These are phyloP conservation scores for Oryzias sinensis DNA, from an alignment of 2,797 vertebrate genomes.

Conservation along the genomic window DNA sequence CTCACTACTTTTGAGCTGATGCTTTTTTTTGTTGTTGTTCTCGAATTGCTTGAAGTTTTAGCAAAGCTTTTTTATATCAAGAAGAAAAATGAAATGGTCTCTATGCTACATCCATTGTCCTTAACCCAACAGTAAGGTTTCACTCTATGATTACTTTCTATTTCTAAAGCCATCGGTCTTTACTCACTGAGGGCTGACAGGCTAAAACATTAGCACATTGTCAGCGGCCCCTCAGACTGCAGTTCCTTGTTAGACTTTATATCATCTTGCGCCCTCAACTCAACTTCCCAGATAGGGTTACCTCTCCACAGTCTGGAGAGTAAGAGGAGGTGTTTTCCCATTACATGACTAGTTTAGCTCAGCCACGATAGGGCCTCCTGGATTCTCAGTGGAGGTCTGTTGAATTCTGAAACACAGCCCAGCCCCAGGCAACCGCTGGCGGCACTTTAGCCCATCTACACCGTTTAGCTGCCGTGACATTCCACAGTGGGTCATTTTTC, in stretches of 20 bases:
- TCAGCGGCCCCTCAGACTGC: slow-evolving; percentile 59
- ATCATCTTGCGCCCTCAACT: slow-evolving; percentile 43
- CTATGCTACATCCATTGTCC: slow-evolving; percentile 53
- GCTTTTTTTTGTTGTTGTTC: slow-evolving; percentile 7
- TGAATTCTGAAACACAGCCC: slow-evolving; percentile 63
- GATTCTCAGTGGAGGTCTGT: slow-evolving; percentile 51
- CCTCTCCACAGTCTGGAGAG: slow-evolving; percentile 39
- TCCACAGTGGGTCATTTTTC: slow-evolving; percentile 46
- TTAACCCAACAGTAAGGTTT: slow-evolving; percentile 51
- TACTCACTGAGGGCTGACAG: slow-evolving; percentile 59
- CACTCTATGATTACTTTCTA: slow-evolving; percentile 66
- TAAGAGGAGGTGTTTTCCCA: slow-evolving; percentile 54
- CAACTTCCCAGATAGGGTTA: slow-evolving; percentile 54
- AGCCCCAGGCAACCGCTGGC: slow-evolving; percentile 53
- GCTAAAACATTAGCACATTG: slow-evolving; percentile 70
- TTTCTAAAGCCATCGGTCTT: slow-evolving; percentile 69
- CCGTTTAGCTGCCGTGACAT: slow-evolving; percentile 34
- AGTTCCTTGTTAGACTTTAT: slow-evolving; percentile 55
- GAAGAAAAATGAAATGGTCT: slow-evolving; percentile 19
- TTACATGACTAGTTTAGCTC: slow-evolving; percentile 43
- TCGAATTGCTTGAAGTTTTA: slow-evolving; percentile 16
- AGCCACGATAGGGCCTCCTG: slow-evolving; percentile 40
- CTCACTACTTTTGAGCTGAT: neutral
- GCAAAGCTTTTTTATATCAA: slow-evolving; percentile 7
- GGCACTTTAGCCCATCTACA: slow-evolving; percentile 37